phyloP scores from a whole-genome alignment of 2,888 invertebrate genomes.

The Criorhina ranunculi region DNA sequence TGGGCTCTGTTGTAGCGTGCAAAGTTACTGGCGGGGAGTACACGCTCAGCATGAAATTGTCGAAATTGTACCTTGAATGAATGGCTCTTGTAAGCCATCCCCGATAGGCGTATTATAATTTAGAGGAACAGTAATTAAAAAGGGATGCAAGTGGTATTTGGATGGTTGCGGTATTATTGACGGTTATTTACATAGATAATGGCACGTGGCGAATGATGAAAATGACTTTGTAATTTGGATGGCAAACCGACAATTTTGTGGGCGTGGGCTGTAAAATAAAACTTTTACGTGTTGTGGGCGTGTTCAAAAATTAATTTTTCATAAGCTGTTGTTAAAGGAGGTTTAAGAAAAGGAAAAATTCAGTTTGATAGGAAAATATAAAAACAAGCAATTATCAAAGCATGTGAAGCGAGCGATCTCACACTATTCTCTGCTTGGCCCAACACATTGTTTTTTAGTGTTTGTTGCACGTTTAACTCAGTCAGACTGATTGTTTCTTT shows the following conservation, averaged over 20 bases:
- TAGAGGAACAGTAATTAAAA: conserved; percentile 49
- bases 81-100: conserved; percentile 32
- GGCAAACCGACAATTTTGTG: conserved; percentile 18
- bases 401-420: no score
- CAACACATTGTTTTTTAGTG: no score
- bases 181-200: conserved; percentile 37
- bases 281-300: not conserved
- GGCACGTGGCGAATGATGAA: conserved; percentile 37
- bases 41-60: conserved; percentile 31
- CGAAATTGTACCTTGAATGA: conserved; percentile 36
- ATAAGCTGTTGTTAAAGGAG: no score
- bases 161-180: conserved; percentile 18
- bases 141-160: conserved; percentile 26
- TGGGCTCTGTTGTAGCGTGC: not conserved
- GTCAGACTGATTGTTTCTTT: no score
- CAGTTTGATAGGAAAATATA: no score
- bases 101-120: conserved; percentile 52
- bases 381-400: no score
- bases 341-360: no score
- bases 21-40: not conserved
- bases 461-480: no score
- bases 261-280: not conserved
- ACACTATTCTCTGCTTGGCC: no score
- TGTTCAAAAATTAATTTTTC: not conserved
- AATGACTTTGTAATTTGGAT: conserved; percentile 42